phyloP scores from a whole-genome alignment of 1,140 invertebrate genomes.

The Agrypnia vestita region DNA sequence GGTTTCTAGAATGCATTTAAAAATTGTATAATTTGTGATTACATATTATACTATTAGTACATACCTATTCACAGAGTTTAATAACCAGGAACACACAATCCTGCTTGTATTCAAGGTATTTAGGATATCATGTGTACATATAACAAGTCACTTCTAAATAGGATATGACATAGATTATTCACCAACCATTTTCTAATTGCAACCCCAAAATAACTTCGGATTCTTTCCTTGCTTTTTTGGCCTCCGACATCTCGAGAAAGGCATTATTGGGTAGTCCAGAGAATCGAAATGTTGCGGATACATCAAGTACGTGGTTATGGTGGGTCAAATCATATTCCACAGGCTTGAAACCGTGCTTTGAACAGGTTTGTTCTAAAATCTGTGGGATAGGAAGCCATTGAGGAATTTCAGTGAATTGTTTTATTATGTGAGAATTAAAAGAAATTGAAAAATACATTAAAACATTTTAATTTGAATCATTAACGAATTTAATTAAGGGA shows the following conservation, averaged over 20 bases:
- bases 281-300: constrained; percentile 76
- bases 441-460: too few species aligned
- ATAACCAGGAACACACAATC: too few species aligned
- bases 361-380: constrained; percentile 81
- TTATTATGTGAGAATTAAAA: too few species aligned
- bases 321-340: constrained; percentile 80
- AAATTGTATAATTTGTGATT: too few species aligned
- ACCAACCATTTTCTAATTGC: constrained; percentile 78
- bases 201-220: constrained; percentile 76
- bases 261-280: constrained; percentile 81
- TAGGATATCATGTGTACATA: too few species aligned
- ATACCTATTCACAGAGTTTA: too few species aligned
- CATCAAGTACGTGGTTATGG: constrained; percentile 76
- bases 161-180: not conserved
- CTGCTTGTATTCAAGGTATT: too few species aligned
- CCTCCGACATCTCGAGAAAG: constrained; percentile 77
- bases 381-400: too few species aligned
- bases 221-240: constrained; percentile 70
- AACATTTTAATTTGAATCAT: not conserved
- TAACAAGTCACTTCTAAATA: too few species aligned
- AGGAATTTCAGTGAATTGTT: not conserved
- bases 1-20: too few species aligned
- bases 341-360: constrained; percentile 76
- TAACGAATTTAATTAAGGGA: not conserved
- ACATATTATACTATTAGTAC: too few species aligned